These are phyloP conservation scores for Macrochelys suwanniensis DNA, from an alignment of 2,797 vertebrate species.

Conservation along the genomic window DNA sequence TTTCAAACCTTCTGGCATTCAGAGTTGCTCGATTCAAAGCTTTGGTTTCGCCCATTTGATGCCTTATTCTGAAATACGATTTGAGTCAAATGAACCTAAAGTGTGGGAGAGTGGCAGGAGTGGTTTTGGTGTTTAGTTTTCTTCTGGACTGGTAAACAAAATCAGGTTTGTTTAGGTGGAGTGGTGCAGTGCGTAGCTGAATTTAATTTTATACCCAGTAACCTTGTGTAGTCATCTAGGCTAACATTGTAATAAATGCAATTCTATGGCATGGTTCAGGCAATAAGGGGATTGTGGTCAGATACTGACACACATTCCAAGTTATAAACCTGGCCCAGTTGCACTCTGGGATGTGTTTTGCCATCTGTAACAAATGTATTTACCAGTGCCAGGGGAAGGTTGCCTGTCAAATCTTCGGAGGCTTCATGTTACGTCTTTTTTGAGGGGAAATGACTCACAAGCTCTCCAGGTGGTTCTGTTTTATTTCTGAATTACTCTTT, in stretches of 20 bases:
- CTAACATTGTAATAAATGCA: rapidly evolving
- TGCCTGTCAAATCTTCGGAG: rapidly evolving
- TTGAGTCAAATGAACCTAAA: not conserved
- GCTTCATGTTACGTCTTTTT: rapidly evolving
- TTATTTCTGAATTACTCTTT: slow-evolving; percentile 91
- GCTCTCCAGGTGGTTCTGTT: slow-evolving; percentile 77
- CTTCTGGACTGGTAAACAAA: not conserved
- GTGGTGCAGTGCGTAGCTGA: not conserved
- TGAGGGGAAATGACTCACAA: not conserved
- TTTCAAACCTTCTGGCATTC: rapidly evolving
- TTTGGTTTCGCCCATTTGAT: not conserved
- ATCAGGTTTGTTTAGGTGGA: not conserved
- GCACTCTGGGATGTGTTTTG: not conserved
- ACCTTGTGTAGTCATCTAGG: not conserved
- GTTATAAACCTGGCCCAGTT: not conserved
- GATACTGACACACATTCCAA: not conserved
- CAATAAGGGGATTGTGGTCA: not conserved
- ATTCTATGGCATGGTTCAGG: not conserved
- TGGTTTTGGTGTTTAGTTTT: not conserved
- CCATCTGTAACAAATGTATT: not conserved
- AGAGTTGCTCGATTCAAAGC: not conserved
- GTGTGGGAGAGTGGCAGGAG: not conserved
- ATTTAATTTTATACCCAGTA: rapidly evolving
- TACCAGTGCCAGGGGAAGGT: not conserved
- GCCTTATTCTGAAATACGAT: not conserved